Evolutionary conservation across 2,797 vertebrate species (phyloP).

Genomic region (Ctenochaetus hawaiiensis): DNA sequence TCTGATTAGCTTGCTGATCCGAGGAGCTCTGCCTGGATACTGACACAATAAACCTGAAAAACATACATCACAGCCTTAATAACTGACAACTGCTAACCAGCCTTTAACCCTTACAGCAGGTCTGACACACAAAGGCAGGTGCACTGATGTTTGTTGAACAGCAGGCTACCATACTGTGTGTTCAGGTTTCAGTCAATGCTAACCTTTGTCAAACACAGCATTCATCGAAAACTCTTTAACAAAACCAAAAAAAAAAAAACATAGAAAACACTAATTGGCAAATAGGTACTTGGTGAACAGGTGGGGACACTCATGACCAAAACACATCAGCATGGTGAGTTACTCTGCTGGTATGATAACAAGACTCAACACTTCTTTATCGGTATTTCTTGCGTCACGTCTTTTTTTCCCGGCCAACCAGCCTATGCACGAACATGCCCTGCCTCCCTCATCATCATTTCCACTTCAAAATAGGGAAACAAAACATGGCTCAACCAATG

Average conservation of each 20-base stretch:
- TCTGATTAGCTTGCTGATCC: slow-evolving; percentile 52
- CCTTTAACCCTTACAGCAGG: slow-evolving; percentile 43
- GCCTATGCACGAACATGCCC: slow-evolving; percentile 67
- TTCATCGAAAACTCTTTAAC: slow-evolving; percentile 3
- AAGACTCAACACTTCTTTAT: slow-evolving; percentile 67
- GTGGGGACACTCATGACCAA: background rate
- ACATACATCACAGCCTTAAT: slow-evolving; percentile 47
- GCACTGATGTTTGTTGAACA: slow-evolving; percentile 42
- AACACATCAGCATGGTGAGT: background rate
- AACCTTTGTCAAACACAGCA: slow-evolving; percentile 44
- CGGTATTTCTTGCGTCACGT: slow-evolving; percentile 53
- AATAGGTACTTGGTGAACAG: background rate
- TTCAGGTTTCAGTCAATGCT: slow-evolving; percentile 36
- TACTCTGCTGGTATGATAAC: slow-evolving; percentile 36
- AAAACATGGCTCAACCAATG: slow-evolving; percentile 47
- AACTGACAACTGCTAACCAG: slow-evolving; percentile 50
- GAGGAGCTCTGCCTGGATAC: slow-evolving; percentile 75
- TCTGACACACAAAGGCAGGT: slow-evolving; percentile 50
- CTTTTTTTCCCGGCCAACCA: slow-evolving; percentile 12
- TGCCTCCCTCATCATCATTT: slow-evolving; percentile 53
- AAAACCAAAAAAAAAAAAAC: background rate
- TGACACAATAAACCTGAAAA: slow-evolving; percentile 64
- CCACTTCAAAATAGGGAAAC: slow-evolving; percentile 58
- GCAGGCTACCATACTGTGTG: slow-evolving; percentile 54
- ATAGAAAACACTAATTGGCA: background rate